phyloP scores from a whole-genome alignment of 2,888 invertebrate genomes.

The Leucoptera coffeella region DNA sequence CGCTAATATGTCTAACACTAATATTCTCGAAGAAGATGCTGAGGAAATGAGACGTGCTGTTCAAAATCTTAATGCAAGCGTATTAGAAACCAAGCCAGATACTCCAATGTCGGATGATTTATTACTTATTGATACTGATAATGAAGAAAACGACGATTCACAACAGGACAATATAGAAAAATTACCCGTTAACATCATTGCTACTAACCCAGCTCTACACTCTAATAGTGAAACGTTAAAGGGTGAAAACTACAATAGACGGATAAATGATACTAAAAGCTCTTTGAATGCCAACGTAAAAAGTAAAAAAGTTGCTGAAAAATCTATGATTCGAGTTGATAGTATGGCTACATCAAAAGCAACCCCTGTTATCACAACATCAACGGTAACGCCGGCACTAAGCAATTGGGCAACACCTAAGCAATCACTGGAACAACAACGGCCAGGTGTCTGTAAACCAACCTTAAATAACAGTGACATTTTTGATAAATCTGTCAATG shows the following conservation, averaged over 20 bases:
- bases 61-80: conserved; percentile 68
- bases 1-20: conserved; percentile 37
- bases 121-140: conserved; percentile 81
- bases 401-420: too few species aligned
- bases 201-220: conserved; percentile 20
- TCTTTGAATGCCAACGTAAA: too few species aligned
- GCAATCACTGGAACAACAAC: not conserved
- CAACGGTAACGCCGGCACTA: conserved; percentile 45
- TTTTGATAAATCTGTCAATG: conserved; percentile 28
- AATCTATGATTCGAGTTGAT: too few species aligned
- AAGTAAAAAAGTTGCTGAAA: too few species aligned
- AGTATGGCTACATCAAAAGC: conserved; percentile 34
- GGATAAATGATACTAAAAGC: too few species aligned
- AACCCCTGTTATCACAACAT: conserved; percentile 52
- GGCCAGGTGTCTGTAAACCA: not conserved
- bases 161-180: conserved; percentile 35
- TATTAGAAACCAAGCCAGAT: conserved; percentile 72
- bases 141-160: conserved; percentile 65
- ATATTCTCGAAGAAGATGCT: conserved; percentile 65
- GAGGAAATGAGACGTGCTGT: conserved; percentile 83
- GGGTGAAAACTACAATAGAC: too few species aligned
- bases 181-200: conserved; percentile 27
- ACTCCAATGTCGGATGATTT: conserved; percentile 82
- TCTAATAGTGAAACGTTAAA: too few species aligned
- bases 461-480: conserved; percentile 13